phyloP scores from a whole-genome alignment of 2,888 invertebrate species.

The Gisinianus flammeolus region DNA sequence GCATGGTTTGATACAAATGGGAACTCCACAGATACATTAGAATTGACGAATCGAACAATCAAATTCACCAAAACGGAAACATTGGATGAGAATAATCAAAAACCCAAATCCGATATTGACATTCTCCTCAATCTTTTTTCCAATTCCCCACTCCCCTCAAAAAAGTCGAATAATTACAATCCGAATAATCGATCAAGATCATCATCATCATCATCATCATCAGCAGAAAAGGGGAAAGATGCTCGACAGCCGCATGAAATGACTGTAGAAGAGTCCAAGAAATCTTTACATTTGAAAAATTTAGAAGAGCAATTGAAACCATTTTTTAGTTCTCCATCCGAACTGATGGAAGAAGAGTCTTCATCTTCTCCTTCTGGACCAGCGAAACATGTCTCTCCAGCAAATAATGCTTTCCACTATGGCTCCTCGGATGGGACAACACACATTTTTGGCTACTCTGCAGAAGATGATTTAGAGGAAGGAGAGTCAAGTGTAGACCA shows the following conservation, averaged over 20 bases:
- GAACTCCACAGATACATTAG: slow-evolving; percentile 24
- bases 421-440: slow-evolving; percentile 44
- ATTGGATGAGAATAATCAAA: slow-evolving; percentile 15
- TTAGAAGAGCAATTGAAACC: slow-evolving; percentile 39
- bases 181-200: neutral
- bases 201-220: neutral
- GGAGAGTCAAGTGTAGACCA: slow-evolving; percentile 47
- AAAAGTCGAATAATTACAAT: neutral
- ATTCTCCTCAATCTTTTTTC: slow-evolving; percentile 29
- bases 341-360: neutral
- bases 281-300: slow-evolving; percentile 32
- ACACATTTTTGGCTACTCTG: slow-evolving; percentile 53
- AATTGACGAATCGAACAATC: slow-evolving; percentile 27
- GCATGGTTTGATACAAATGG: slow-evolving; percentile 51
- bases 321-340: slow-evolving; percentile 33
- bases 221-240: slow-evolving; percentile 3
- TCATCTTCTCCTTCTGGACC: neutral
- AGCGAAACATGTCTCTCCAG: slow-evolving; percentile 3
- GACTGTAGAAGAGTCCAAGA: slow-evolving; percentile 24
- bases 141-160: slow-evolving; percentile 26
- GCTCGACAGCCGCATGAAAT: neutral
- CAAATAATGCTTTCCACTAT: slow-evolving; percentile 41
- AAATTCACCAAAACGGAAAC: slow-evolving; percentile 16
- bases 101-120: slow-evolving; percentile 30
- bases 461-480: slow-evolving; percentile 45